A percentile compares a stretch with the other conserved stretches of the same genome.
Evolutionary conservation across 2,888 invertebrate genomes (phyloP).

Genomic region (Hypolimnas misippus): DNA sequence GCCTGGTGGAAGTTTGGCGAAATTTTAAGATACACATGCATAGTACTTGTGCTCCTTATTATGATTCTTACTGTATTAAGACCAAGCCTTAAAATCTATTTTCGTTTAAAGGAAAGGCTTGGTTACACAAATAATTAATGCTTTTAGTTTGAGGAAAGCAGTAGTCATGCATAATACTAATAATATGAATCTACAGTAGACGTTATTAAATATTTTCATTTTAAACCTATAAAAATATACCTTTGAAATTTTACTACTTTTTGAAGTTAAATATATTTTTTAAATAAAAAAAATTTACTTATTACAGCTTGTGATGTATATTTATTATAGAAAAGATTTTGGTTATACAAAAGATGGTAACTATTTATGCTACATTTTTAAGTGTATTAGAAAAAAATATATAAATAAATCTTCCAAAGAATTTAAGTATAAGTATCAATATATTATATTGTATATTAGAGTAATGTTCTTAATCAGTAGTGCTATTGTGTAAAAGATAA

Average conservation of each 20-base stretch:
- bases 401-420: not conserved
- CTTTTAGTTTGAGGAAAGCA: not conserved
- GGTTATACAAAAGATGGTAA: not conserved
- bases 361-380: not conserved
- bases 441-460: not conserved
- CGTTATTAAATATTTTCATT: not conserved
- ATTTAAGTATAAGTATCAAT: not conserved
- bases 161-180: not conserved
- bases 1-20: slow-evolving; percentile 74
- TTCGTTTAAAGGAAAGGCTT: slow-evolving; percentile 74
- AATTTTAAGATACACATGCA: slow-evolving; percentile 61
- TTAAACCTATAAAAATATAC: not conserved
- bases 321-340: not conserved
- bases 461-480: not conserved
- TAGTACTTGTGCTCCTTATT: slow-evolving; percentile 63
- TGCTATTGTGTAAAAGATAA: not conserved
- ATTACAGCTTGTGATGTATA: slow-evolving; percentile 3
- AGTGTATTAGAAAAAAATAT: not conserved
- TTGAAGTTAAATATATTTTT: not conserved
- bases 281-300: slow-evolving; percentile 2
- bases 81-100: slow-evolving; percentile 75
- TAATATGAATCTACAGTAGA: not conserved
- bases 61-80: slow-evolving; percentile 71
- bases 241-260: slow-evolving; percentile 1
- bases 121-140: slow-evolving; percentile 63